Conservation (phyloP, 2,797 vertebrate species). For the Odontamblyopus rebecca region DNA sequence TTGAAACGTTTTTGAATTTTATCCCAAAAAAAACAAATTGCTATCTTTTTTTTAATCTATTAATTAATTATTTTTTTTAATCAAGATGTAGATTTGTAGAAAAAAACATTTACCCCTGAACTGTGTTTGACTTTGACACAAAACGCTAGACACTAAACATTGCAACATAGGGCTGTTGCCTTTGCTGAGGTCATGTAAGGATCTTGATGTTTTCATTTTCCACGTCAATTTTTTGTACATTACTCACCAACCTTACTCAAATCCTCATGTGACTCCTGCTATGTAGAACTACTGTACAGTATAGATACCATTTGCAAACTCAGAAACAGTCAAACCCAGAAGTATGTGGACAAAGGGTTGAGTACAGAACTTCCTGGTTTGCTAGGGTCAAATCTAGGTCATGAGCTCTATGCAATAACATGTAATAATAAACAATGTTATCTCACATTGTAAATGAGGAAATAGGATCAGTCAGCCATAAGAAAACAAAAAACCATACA, state of each 20-base stretch:
- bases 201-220: neutral
- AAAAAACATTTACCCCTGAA: neutral
- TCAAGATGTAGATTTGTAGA: neutral
- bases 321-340: neutral
- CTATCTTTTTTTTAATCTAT: no score
- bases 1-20: no score
- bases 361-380: slow-evolving; percentile 2
- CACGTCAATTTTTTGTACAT: neutral
- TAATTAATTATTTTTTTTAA: no score
- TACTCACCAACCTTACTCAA: neutral
- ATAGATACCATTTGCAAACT: neutral
- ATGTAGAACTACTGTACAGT: neutral
- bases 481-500: neutral
- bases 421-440: neutral
- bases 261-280: neutral
- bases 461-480: neutral
- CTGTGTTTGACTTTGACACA: no score
- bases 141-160: neutral
- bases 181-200: neutral
- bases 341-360: slow-evolving; percentile 4
- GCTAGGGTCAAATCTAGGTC: slow-evolving; percentile 9
- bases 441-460: neutral
- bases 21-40: no score
- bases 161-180: neutral
- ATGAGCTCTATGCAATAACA: neutral